These are phyloP conservation scores for Stichodactyla helianthus DNA, from an alignment of 64 coral and sea anemone genomes.

Conservation along the genomic window DNA sequence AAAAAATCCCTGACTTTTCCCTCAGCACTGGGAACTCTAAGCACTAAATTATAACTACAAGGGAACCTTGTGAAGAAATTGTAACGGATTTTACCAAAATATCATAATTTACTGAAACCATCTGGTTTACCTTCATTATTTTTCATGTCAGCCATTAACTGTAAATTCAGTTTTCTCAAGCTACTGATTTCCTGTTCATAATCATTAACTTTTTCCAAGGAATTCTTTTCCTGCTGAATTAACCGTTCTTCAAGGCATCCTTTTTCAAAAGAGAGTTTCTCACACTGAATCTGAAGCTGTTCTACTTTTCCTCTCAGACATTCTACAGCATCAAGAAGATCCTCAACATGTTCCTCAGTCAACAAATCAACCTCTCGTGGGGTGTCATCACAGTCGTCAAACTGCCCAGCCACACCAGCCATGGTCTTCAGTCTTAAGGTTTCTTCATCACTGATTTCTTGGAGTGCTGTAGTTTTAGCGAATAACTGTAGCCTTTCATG, in stretches of 20 bases:
- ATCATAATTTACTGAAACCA: no score
- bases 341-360: conserved; percentile 80
- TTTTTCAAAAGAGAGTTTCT: conserved; percentile 71
- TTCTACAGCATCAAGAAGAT: conserved; percentile 72
- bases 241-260: conserved; percentile 50
- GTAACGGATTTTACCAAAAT: no score
- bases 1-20: no score
- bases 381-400: conserved; percentile 31
- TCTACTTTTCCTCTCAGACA: conserved; percentile 68
- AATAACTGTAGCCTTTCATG: background rate
- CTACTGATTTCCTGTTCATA: conserved; percentile 63
- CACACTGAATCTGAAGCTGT: conserved; percentile 80
- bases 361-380: conserved; percentile 86
- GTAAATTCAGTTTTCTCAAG: conserved; percentile 70
- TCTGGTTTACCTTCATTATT: background rate
- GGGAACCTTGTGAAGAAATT: no score
- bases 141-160: conserved; percentile 30
- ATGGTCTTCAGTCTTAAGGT: background rate
- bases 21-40: no score
- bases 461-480: background rate
- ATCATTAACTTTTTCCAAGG: conserved; percentile 15
- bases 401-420: conserved; percentile 19
- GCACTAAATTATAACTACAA: no score
- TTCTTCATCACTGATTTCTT: background rate
- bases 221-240: conserved; percentile 76